These are phyloP conservation scores for Prunella strophiata DNA, from an alignment of 2,797 vertebrate species.

Conservation along the genomic window DNA sequence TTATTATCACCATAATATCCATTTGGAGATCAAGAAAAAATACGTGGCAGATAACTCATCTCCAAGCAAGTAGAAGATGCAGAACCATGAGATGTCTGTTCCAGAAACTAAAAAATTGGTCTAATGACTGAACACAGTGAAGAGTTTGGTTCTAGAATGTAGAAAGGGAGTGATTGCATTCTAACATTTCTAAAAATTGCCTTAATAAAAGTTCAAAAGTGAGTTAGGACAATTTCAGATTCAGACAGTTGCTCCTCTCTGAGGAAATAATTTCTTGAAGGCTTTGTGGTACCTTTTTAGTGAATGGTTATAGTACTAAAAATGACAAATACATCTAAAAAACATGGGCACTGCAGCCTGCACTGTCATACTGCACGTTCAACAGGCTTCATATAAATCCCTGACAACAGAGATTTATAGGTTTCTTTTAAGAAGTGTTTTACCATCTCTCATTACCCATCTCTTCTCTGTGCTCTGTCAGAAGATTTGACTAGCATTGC, in stretches of 20 bases:
- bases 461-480: background rate
- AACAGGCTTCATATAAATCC: conserved; percentile 21
- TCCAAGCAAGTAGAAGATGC: background rate
- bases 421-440: conserved; percentile 33
- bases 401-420: conserved; percentile 9
- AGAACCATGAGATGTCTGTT: background rate
- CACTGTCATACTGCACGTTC: background rate
- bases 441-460: background rate
- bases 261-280: background rate
- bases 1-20: background rate
- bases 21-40: background rate
- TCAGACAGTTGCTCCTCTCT: background rate
- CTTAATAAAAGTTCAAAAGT: background rate
- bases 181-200: background rate
- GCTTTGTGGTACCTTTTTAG: background rate
- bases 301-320: background rate
- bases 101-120: background rate
- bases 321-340: conserved; percentile 3
- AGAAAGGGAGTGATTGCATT: background rate
- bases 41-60: background rate
- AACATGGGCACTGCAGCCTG: background rate
- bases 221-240: background rate
- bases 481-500: conserved; percentile 28
- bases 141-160: background rate
- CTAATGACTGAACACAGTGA: background rate